A percentile compares a stretch with the other conserved stretches of the same genome.
Conservation (phyloP, 2,888 invertebrate species). For the Synanthedon vespiformis region DNA sequence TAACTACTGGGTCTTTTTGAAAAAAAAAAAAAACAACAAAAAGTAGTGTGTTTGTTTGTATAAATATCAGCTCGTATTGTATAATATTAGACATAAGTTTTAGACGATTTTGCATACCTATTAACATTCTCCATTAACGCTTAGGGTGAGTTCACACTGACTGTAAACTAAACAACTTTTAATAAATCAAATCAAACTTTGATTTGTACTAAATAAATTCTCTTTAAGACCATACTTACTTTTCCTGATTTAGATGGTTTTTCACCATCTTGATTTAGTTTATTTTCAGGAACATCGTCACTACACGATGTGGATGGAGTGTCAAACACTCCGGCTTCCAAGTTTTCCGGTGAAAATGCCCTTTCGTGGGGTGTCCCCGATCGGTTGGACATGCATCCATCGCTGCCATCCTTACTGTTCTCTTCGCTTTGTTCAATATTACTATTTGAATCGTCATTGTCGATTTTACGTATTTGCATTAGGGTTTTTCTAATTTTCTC, state of each 20-base stretch:
- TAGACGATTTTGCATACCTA: no score
- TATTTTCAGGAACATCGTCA: conserved; percentile 16
- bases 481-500: conserved; percentile 69
- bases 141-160: no score
- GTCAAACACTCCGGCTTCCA: neutral
- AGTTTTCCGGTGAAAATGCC: neutral
- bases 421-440: conserved; percentile 27
- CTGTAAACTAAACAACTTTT: no score
- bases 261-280: neutral
- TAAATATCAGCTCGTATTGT: no score
- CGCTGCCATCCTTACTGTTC: conserved; percentile 27
- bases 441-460: conserved; percentile 26
- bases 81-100: no score
- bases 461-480: conserved; percentile 24
- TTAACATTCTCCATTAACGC: no score
- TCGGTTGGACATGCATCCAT: conserved; percentile 16
- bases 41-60: no score
- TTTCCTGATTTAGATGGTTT: neutral
- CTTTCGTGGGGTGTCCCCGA: conserved; percentile 1
- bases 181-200: no score
- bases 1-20: no score
- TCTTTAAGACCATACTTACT: no score
- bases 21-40: no score
- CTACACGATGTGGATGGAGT: conserved; percentile 23
- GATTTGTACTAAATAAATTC: no score